Evolutionary conservation across 1,140 invertebrate species (phyloP).

Genomic region (Drosophila takahashii): DNA sequence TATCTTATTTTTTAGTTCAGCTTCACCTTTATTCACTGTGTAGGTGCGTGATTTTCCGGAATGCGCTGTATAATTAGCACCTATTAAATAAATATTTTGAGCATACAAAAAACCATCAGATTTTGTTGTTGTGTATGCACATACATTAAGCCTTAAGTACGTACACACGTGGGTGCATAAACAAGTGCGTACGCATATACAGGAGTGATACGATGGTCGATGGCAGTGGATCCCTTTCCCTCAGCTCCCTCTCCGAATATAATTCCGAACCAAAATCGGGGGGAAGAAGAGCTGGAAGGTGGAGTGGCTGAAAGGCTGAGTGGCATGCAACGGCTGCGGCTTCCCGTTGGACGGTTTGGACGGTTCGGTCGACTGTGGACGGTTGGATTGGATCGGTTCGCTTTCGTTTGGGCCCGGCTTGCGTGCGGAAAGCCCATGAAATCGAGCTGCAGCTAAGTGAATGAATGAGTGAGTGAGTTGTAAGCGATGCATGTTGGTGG

Average conservation of each 20-base stretch:
- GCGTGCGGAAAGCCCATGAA: slow-evolving; percentile 78
- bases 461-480: slow-evolving; percentile 59
- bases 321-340: slow-evolving; percentile 68
- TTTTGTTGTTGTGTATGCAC: slow-evolving; percentile 25
- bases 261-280: slow-evolving; percentile 32
- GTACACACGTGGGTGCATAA: slow-evolving; percentile 29
- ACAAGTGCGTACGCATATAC: slow-evolving; percentile 45
- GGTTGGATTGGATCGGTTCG: slow-evolving; percentile 9
- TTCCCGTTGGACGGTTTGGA: slow-evolving; percentile 60
- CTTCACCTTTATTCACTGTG: slow-evolving; percentile 7
- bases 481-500: slow-evolving; percentile 34
- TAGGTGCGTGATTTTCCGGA: slow-evolving; percentile 34
- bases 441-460: slow-evolving; percentile 68
- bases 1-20: no score
- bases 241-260: slow-evolving; percentile 1
- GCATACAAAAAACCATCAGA: slow-evolving; percentile 1
- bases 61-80: slow-evolving; percentile 33
- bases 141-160: slow-evolving; percentile 20
- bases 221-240: slow-evolving; percentile 5
- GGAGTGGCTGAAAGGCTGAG: slow-evolving; percentile 37
- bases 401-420: slow-evolving; percentile 39
- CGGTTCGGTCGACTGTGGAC: slow-evolving; percentile 19
- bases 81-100: slow-evolving; percentile 45
- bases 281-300: background rate
- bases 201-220: slow-evolving; percentile 39